Evolutionary conservation across 1,140 invertebrate species (phyloP), one percentile per base, ranked within the genome.

Genomic region (Plectrocnemia conspersa): DNA sequence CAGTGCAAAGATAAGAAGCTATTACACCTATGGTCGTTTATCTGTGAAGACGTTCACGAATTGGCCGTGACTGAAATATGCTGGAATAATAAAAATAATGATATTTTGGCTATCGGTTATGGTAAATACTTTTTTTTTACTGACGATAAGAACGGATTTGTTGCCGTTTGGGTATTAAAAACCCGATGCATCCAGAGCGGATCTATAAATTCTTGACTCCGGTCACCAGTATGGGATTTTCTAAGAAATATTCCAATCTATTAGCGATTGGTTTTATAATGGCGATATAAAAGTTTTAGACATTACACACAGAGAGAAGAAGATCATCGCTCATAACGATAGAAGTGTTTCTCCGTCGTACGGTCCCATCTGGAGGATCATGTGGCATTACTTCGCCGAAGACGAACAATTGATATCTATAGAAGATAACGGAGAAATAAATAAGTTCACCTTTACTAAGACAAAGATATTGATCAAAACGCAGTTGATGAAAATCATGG

Each of bases 111-210:
- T 0, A 82, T 84, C 1, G 83, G 77, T n/a, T 85, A 88, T 57
- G 85, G 82, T 1, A 77, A 82, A 52, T 82, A 75, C 55, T n/a
- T n/a, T n/a, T 74, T 73, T 38, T 79, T 73, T 61, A 67, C 70
- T 3, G 75, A 79, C 25, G 58, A 57, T 2, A 68, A 56, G 7
- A 68, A 71, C 40, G 88, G 89, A 1, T 62, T 85, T n/a, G 73
- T 93, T 1, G 78, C 85, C 38, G 75, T 92, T 56, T 94, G 87
- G 86, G 80, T 57, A 82, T 91, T 0, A 94, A 94, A 73, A 93
- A 93, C 70, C 90, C 91, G 0, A 81, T 81, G 7, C 83, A 85
- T 63, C 90, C 90, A 0, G 91, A 91, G 66, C 76, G 82, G 58
- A 64, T 78, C 0, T 91, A 83, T 64, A 54, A 69, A 6, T 90